Percentiles rank a stretch among this genome's conserved stretches.
These are phyloP conservation scores for Crocallis elinguaria DNA, from an alignment of 2,888 invertebrate genomes.

Conservation along the genomic window DNA sequence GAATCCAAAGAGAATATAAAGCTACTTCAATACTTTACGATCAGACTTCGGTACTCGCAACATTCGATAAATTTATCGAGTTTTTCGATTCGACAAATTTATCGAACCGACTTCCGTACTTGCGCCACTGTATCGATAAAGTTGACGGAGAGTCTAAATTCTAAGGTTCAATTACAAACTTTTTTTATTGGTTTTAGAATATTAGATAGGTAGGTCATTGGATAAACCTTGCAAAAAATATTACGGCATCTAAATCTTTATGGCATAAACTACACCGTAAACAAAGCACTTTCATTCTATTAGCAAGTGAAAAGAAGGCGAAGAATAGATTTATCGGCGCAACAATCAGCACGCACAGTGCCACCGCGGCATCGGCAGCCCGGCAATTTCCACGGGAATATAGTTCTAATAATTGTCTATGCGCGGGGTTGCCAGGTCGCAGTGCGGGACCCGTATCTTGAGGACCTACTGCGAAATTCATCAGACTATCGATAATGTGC, in stretches of 20 bases:
- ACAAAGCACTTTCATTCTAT: conserved; percentile 18
- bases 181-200: too few relatives aligned
- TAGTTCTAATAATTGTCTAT: conserved; percentile 54
- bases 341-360: conserved; percentile 35
- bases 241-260: neutral
- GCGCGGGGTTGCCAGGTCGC: conserved; percentile 49
- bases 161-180: too few relatives aligned
- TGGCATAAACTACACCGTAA: neutral
- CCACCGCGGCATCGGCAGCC: conserved; percentile 19
- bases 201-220: too few relatives aligned
- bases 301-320: conserved; percentile 23
- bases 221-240: too few relatives aligned
- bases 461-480: conserved; percentile 27
- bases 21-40: too few relatives aligned
- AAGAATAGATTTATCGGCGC: conserved; percentile 33
- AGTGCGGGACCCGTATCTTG: conserved; percentile 64
- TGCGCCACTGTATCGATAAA: too few relatives aligned
- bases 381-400: conserved; percentile 47
- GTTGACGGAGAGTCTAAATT: too few relatives aligned
- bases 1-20: too few relatives aligned
- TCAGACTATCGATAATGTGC: neutral
- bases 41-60: too few relatives aligned
- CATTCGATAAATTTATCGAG: too few relatives aligned
- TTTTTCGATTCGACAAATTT: too few relatives aligned
- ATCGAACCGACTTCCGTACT: too few relatives aligned